Percentiles rank a stretch among this genome's conserved stretches.
Evolutionary conservation across 1,140 invertebrate species (phyloP).

Genomic region (Bombus confusus): DNA sequence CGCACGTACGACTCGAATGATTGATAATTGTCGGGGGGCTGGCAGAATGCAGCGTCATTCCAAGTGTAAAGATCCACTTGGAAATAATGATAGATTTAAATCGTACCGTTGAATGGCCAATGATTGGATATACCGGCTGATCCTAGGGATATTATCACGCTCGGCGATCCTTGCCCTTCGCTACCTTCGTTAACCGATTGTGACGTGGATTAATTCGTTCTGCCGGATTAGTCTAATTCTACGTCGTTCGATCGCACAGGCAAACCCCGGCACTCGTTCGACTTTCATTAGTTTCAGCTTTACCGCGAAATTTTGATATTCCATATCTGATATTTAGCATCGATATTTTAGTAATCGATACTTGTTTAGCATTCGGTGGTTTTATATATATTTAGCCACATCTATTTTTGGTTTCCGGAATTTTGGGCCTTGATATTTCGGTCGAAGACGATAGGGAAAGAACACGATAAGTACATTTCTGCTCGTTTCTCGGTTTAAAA

Average conservation of each 20-base stretch:
- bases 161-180: constrained; percentile 11
- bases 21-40: constrained; percentile 30
- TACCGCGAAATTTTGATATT: neutral
- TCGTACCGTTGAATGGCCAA: constrained; percentile 59
- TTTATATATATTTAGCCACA: too few species aligned
- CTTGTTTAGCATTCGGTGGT: too few species aligned
- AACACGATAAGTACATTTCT: too few species aligned
- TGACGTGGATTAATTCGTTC: neutral
- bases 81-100: constrained; percentile 58
- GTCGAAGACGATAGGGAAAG: too few species aligned
- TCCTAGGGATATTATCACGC: constrained; percentile 4
- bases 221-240: neutral
- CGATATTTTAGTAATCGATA: too few species aligned
- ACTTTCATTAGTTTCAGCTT: neutral
- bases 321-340: too few species aligned
- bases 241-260: neutral
- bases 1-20: constrained; percentile 24
- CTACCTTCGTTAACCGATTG: constrained; percentile 28
- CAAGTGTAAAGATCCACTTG: constrained; percentile 44
- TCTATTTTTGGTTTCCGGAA: too few species aligned
- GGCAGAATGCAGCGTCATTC: constrained; percentile 22
- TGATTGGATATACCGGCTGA: constrained; percentile 47
- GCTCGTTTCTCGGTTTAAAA: too few species aligned
- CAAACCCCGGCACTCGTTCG: neutral
- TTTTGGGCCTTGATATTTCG: too few species aligned